Evolutionary conservation across 2,888 invertebrate species (phyloP), one percentile per base, ranked within the genome.

Genomic region (Drosophila barbarae): DNA sequence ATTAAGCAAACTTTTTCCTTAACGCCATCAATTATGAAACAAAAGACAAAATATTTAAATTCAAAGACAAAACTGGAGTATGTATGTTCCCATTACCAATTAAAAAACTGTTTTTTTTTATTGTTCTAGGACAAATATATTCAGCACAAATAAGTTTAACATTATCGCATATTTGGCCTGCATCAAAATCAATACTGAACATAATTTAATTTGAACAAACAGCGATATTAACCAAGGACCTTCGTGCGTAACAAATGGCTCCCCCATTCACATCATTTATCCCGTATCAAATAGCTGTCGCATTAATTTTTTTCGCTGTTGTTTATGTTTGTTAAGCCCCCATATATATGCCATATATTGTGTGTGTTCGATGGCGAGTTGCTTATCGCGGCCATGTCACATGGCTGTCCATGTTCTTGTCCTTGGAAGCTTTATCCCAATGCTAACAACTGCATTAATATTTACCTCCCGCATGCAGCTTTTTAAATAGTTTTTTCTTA

Each of bases 371-470:
- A 15, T 59, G 58, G 35, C 58, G 12, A 59, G 59, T 59, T 59
- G 59, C 59, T 59, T 59, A 59, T 58, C 59, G 59, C 32, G 44
- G 30, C 9, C 56, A 32, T 39, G 54, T 56, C 56, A 54, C 32
- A 5, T 8, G 56, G 23, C 15, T 39, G 55, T 47, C 46, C 21
- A 18, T 35, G 23, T 26, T 35, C 44, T 21, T 59, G 42, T 44
- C 42, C 58, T 18, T 44, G 54, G 18, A 6, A 8, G 21, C 57
- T 36, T 59, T 59, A 56, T 59, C 57, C 58, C 42, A 44, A 15
- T 59, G 58, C 46, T 60, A 59, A 47, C 59, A 59, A 60, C 26
- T 59, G 59, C 60, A 60, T 46, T 60, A 47, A 60, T 59, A 60
- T 46, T 60, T 60, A 59, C 60, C 34, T n/a, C 39, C 59, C 44